Conservation (phyloP, 2,113 vertebrate species). For the Protomyctophum bolini region DNA sequence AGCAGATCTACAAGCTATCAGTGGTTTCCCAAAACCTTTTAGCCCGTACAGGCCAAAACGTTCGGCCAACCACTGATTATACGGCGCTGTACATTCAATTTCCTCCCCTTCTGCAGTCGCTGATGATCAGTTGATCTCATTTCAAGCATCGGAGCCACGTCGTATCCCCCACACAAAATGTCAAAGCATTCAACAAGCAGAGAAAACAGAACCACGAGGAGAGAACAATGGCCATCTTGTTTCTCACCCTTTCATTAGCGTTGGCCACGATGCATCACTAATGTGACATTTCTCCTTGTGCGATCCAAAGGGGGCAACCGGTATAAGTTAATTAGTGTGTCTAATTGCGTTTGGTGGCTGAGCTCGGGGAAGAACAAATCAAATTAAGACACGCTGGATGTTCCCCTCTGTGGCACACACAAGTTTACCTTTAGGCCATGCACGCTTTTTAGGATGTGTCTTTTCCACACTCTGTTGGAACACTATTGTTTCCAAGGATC, state of each 20-base stretch:
- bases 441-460: conserved; percentile 55
- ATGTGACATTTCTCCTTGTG: conserved; percentile 53
- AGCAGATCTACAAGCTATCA: too few relatives aligned
- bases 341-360: conserved; percentile 69
- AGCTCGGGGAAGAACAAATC: conserved; percentile 68
- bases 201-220: background rate
- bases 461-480: background rate
- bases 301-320: conserved; percentile 57
- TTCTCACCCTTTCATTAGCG: conserved; percentile 33
- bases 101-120: background rate
- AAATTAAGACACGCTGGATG: conserved; percentile 61
- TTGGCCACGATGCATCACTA: conserved; percentile 47
- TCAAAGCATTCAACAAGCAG: background rate
- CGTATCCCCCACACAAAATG: too few relatives aligned
- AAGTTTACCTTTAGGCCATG: conserved; percentile 58
- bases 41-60: too few relatives aligned
- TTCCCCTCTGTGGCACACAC: conserved; percentile 51
- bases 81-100: background rate
- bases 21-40: too few relatives aligned
- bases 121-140: background rate
- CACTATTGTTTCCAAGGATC: background rate
- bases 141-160: background rate
- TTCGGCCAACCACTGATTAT: too few relatives aligned
- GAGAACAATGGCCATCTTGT: conserved; percentile 8
- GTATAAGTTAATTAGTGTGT: conserved; percentile 71